Evolutionary conservation across 35 echinoderm and acorn worm species (phyloP).

Genomic region (Diadema setosum): DNA sequence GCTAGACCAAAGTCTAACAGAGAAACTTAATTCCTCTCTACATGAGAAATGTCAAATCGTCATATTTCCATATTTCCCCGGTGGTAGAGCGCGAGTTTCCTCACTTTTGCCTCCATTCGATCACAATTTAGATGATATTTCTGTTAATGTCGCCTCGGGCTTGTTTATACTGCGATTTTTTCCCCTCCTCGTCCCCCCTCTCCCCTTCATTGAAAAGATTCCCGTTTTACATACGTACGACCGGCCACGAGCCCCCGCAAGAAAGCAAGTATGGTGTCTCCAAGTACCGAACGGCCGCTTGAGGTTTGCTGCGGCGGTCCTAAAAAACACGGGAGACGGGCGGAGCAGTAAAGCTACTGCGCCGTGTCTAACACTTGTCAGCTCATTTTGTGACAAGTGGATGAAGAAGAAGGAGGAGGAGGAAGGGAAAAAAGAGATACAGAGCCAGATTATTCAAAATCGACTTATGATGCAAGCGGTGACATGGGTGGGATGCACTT

Average conservation of each 20-base stretch:
- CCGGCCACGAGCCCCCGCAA: neutral
- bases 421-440: neutral
- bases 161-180: constrained; percentile 18
- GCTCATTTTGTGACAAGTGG: neutral
- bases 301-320: neutral
- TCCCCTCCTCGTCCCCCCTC: neutral
- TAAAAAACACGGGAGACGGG: neutral
- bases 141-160: constrained; percentile 10
- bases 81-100: too few species aligned
- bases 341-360: neutral
- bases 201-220: neutral
- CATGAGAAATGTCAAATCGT: too few species aligned
- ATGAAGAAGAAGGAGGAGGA: neutral
- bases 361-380: neutral
- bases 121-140: constrained; percentile 25
- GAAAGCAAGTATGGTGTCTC: neutral
- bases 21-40: too few species aligned
- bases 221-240: too few species aligned
- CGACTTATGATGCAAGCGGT: neutral
- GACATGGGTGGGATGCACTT: too few species aligned
- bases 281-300: neutral
- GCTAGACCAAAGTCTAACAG: too few species aligned
- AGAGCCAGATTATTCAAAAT: neutral
- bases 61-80: too few species aligned
- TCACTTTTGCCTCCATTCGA: too few species aligned